A percentile compares a stretch with the other conserved stretches of the same genome.
These are phyloP conservation scores for Byasa hedistus DNA, from an alignment of 2,888 invertebrate genomes.

Conservation along the genomic window DNA sequence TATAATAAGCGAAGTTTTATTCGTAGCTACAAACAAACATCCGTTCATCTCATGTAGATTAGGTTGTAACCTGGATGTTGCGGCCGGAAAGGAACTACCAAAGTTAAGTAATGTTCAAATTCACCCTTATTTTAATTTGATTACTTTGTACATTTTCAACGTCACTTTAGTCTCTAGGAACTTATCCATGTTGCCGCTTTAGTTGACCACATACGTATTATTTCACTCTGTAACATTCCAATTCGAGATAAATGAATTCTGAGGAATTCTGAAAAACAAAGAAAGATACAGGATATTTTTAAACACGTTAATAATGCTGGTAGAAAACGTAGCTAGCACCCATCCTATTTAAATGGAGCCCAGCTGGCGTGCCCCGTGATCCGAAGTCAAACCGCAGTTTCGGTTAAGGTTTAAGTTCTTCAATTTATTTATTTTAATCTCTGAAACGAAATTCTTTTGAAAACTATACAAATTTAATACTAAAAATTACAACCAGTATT, in stretches of 20 bases:
- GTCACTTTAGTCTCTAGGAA: background rate
- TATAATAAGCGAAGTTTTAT: constrained; percentile 26
- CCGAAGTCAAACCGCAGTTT: constrained; percentile 9
- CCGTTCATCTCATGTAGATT: constrained; percentile 27
- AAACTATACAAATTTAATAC: background rate
- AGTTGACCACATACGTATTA: background rate
- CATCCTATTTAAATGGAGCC: constrained; percentile 1
- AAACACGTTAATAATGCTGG: too few relatives aligned
- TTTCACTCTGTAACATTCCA: background rate
- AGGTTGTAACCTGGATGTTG: constrained; percentile 40
- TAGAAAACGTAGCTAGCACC: constrained; percentile 9
- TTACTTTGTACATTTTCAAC: constrained; percentile 50
- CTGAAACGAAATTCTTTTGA: background rate
- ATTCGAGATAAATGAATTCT: too few relatives aligned
- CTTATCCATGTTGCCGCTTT: background rate
- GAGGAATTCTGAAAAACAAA: too few relatives aligned
- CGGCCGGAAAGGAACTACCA: constrained; percentile 66
- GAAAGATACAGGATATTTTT: too few relatives aligned
- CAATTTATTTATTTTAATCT: background rate
- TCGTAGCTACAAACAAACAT: constrained; percentile 24
- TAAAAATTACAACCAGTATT: background rate
- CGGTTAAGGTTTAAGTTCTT: constrained; percentile 12
- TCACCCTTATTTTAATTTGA: constrained; percentile 48
- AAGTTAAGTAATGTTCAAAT: constrained; percentile 43
- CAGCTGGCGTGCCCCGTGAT: constrained; percentile 3